Conservation (phyloP, 2,888 invertebrate species). For the Oxytorus armatus region DNA sequence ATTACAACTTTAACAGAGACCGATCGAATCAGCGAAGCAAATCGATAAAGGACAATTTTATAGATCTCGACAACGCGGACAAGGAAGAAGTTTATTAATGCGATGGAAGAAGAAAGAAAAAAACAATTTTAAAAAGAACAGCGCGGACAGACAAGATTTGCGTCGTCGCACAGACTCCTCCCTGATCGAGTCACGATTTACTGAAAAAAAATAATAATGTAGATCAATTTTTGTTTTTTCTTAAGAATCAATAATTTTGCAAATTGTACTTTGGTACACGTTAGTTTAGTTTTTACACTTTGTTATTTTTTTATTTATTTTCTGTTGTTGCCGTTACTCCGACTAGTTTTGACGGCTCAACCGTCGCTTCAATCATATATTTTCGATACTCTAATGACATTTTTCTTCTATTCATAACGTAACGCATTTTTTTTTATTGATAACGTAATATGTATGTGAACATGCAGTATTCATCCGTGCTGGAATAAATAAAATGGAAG, state of each 20-base stretch:
- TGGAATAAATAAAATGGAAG: constrained; percentile 20
- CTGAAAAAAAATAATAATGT: constrained; percentile 1
- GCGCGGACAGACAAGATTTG: constrained; percentile 39
- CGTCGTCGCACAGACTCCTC: constrained; percentile 46
- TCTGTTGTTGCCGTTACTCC: too few relatives aligned
- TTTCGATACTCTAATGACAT: too few relatives aligned
- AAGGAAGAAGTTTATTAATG: constrained; percentile 68
- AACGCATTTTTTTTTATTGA: constrained; percentile 25
- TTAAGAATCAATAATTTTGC: background rate
- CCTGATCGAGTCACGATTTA: constrained; percentile 48
- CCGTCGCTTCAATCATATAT: background rate
- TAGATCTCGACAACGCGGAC: constrained; percentile 56
- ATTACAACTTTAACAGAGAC: constrained; percentile 63
- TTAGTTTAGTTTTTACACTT: background rate
- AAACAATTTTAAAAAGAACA: too few relatives aligned
- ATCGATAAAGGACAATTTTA: constrained; percentile 54
- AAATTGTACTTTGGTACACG: too few relatives aligned
- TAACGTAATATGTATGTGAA: constrained; percentile 17
- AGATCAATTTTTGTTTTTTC: constrained; percentile 1
- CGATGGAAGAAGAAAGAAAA: constrained; percentile 10
- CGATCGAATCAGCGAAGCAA: constrained; percentile 61
- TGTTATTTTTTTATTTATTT: background rate
- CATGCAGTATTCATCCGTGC: constrained; percentile 12
- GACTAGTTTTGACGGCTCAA: background rate
- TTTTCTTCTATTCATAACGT: too few relatives aligned